Conservation (phyloP, 2,888 invertebrate genomes). For the Drosophila paucipuncta region DNA sequence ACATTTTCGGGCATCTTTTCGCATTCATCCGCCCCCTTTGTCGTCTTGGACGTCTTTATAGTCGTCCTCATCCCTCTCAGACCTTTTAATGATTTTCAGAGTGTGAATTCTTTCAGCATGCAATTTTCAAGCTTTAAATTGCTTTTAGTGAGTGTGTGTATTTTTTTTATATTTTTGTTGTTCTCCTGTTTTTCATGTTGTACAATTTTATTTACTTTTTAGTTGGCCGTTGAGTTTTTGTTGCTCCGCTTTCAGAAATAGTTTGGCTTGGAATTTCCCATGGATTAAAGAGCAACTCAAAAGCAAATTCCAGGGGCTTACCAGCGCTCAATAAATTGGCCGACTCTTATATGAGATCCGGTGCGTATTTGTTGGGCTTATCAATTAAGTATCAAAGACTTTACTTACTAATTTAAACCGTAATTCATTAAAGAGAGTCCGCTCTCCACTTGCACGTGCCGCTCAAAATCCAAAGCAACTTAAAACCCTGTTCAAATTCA, state of each 20-base stretch:
- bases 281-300: constrained; percentile 36
- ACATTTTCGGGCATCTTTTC: constrained; percentile 65
- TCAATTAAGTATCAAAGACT: constrained; percentile 70
- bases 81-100: constrained; percentile 76
- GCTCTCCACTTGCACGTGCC: constrained; percentile 57
- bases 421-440: constrained; percentile 42
- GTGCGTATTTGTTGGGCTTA: constrained; percentile 45
- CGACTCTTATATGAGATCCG: constrained; percentile 5
- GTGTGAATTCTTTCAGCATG: constrained; percentile 63
- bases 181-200: constrained; percentile 44
- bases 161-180: neutral
- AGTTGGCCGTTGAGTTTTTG: constrained; percentile 34
- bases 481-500: constrained; percentile 29
- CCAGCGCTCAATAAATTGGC: constrained; percentile 21
- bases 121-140: constrained; percentile 70
- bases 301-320: constrained; percentile 27
- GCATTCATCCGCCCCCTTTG: constrained; percentile 6
- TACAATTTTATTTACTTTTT: constrained; percentile 56
- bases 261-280: constrained; percentile 40
- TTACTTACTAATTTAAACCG: constrained; percentile 39
- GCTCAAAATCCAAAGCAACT: constrained; percentile 16
- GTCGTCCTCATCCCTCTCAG: constrained; percentile 60
- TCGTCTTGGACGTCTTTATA: constrained; percentile 25
- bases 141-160: constrained; percentile 49
- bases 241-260: constrained; percentile 41